Base-by-base conservation (phyloP, 2,113 vertebrate genomes). In the Saiga tatarica region DNA sequence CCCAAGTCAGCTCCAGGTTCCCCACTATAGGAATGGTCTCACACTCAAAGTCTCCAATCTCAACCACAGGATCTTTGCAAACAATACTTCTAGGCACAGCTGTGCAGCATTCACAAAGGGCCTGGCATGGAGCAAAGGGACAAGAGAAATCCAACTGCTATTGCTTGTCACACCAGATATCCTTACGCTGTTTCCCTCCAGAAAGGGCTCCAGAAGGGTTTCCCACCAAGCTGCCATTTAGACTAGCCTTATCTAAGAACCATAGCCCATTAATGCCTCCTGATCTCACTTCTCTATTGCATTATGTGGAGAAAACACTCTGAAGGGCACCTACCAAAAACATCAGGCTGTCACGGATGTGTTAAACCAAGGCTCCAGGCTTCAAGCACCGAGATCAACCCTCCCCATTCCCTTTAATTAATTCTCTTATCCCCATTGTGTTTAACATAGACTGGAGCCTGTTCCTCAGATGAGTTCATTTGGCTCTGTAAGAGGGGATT, bases 401-500 rank as follows among this genome's bases (percentile, higher is more conserved):
- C 28, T 1, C 5, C 57, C 89, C 76, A 74, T 84, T 84, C 83
- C 87, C 94, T 90, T 89, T 84, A 89, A 93, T 97, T 91, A 95
- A 89, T 92, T 96, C 81, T 96, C 83, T 91, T 82, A 62, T 52
- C 89, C 26, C 55, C 17, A 23, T 71, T 78, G 94, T 95, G 92
- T 91, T 89, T 93, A 78, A 91, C 47, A 57, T 28, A 62, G 87
- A 78, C 50, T 45, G 53, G 60, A 94, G 94, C 87, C 84, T 91
- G 42, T 78, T 88, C 93, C 94, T 97, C 96, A 78, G 62, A 97
- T 91, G 36, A 57, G 28, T 97, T 90, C 85, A 45, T 82, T 81
- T 88, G 94, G 89, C 79, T 97, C 95, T 88, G 55, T 71, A 81
- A 60, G 52, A 74, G 74, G 92, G 53, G 52, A 89, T 87, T 94